Evolutionary conservation across 2,888 invertebrate genomes (phyloP).

Genomic region (Drosophila paracracens): DNA sequence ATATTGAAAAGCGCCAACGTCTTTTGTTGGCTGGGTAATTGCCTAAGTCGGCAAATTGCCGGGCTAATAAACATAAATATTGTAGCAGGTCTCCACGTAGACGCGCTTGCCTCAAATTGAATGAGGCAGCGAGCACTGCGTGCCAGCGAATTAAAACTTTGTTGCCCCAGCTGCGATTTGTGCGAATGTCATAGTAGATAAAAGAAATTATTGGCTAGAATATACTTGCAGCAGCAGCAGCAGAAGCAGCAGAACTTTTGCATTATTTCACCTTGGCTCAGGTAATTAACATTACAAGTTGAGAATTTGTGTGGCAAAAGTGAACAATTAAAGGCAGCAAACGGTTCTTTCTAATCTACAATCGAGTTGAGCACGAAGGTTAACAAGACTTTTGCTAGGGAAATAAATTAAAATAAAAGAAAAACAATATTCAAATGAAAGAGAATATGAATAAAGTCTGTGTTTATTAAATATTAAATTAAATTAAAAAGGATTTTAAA

Average conservation of each 20-base stretch:
- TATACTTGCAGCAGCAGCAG: constrained; percentile 7
- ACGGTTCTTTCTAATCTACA: background rate
- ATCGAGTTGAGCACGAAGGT: background rate
- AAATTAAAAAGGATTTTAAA: background rate
- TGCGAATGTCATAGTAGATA: constrained; percentile 33
- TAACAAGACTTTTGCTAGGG: background rate
- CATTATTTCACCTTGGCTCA: background rate
- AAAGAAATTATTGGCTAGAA: constrained; percentile 23
- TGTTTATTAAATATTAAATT: background rate
- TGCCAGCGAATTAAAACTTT: constrained; percentile 42
- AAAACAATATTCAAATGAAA: background rate
- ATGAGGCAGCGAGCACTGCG: constrained; percentile 3
- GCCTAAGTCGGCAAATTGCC: constrained; percentile 76
- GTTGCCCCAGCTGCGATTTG: constrained; percentile 22
- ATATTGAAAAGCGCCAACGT: constrained; percentile 78
- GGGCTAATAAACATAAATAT: constrained; percentile 78
- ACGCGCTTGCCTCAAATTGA: constrained; percentile 3
- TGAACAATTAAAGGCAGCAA: background rate
- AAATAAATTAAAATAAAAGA: background rate
- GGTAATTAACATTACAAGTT: constrained; percentile 5
- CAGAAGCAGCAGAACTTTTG: background rate
- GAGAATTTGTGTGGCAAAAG: constrained; percentile 1
- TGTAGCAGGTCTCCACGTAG: constrained; percentile 13
- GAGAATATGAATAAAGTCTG: background rate
- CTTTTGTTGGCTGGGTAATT: constrained; percentile 72